These are phyloP conservation scores for Abrostola triplasia DNA, from an alignment of 2,888 invertebrate genomes.

Conservation along the genomic window DNA sequence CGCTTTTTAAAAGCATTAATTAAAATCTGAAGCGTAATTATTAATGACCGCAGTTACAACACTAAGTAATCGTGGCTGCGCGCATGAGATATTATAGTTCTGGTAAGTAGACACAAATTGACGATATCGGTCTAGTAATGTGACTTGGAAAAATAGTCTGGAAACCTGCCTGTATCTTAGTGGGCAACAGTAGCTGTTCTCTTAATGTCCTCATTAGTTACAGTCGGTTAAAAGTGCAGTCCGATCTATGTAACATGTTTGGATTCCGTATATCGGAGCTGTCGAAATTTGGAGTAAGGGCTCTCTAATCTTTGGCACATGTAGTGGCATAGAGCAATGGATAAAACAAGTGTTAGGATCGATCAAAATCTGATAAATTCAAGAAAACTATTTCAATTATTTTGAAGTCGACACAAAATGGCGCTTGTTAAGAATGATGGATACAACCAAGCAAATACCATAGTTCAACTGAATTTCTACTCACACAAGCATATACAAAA, in stretches of 20 bases:
- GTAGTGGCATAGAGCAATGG: not conserved
- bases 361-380: no score
- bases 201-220: slow-evolving; percentile 49
- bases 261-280: no score
- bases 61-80: slow-evolving; percentile 39
- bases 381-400: no score
- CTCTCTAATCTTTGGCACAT: no score
- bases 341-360: no score
- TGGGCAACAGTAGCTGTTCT: slow-evolving; percentile 50
- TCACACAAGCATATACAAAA: no score
- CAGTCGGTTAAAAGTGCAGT: not conserved
- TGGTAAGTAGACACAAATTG: slow-evolving; percentile 34
- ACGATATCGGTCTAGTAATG: slow-evolving; percentile 41
- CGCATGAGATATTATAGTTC: slow-evolving; percentile 34
- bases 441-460: no score
- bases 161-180: slow-evolving; percentile 30
- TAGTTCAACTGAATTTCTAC: no score
- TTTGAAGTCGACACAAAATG: no score
- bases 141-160: slow-evolving; percentile 49
- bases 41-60: slow-evolving; percentile 33
- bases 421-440: no score
- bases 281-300: no score
- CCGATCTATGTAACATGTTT: no score
- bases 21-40: slow-evolving; percentile 32
- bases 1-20: slow-evolving; percentile 10